Percentiles rank a stretch among this genome's conserved stretches.
Evolutionary conservation across 1,140 invertebrate species (phyloP).

Genomic region (Cydia pomonella): DNA sequence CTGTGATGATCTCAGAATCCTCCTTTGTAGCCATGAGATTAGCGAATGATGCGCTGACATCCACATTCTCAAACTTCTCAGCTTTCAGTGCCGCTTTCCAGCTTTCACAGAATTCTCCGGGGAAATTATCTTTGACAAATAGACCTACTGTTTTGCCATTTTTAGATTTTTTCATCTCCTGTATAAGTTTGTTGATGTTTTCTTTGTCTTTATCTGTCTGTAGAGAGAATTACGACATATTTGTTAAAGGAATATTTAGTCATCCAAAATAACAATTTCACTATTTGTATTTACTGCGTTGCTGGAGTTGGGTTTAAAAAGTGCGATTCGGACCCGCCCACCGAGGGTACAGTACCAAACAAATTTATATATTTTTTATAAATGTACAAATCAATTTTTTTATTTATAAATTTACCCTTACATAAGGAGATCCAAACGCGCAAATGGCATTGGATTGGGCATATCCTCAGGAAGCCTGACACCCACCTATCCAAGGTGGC

Average conservation of each 20-base stretch:
- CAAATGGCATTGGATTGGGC: too few relatives aligned
- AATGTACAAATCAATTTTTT: too few relatives aligned
- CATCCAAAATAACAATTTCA: too few relatives aligned
- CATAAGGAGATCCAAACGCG: too few relatives aligned
- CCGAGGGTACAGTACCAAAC: too few relatives aligned
- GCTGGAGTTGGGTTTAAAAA: too few relatives aligned
- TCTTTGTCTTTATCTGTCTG: constrained; percentile 97
- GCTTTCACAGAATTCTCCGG: constrained; percentile 94
- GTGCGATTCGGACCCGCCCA: too few relatives aligned
- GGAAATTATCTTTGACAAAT: constrained; percentile 96
- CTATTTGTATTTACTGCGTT: too few relatives aligned
- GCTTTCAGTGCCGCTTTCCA: constrained; percentile 91
- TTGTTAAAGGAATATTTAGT: constrained; percentile 6
- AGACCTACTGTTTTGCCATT: constrained; percentile 95
- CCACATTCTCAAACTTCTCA: constrained; percentile 92
- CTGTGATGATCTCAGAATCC: constrained; percentile 94
- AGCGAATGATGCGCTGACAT: constrained; percentile 92
- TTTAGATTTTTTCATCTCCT: constrained; percentile 93
- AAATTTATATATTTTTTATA: too few relatives aligned
- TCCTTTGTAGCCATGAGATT: constrained; percentile 97
- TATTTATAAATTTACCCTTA: too few relatives aligned
- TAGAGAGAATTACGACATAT: constrained; percentile 52
- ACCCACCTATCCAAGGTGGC: too few relatives aligned
- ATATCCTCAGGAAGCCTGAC: too few relatives aligned
- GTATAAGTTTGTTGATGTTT: constrained; percentile 94